phyloP scores from a whole-genome alignment of 2,797 vertebrate species.

The Pygocentrus nattereri region DNA sequence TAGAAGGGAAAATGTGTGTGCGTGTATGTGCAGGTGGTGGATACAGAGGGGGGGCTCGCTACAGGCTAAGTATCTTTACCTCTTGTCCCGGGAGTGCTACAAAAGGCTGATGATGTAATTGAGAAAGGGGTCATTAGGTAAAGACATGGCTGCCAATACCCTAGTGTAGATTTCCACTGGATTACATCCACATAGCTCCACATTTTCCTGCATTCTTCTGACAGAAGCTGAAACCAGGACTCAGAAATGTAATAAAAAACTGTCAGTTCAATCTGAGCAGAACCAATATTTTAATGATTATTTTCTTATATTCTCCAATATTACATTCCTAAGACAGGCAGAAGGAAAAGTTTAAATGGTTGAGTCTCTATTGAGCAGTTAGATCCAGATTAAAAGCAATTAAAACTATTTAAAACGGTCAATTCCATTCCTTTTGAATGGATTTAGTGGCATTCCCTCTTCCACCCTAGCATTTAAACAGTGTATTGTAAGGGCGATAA shows the following conservation, averaged over 20 bases:
- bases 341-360: no score
- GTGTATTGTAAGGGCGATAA: neutral
- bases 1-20: conserved; percentile 18
- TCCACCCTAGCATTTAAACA: neutral
- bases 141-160: conserved; percentile 51
- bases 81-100: conserved; percentile 52
- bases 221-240: conserved; percentile 1
- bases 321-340: no score
- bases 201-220: conserved; percentile 31
- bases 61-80: conserved; percentile 56
- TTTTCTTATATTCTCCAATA: no score
- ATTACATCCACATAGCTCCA: conserved; percentile 29
- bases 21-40: conserved; percentile 35
- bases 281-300: no score
- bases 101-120: conserved; percentile 61
- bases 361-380: no score
- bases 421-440: neutral
- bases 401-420: no score
- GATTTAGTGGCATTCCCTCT: neutral
- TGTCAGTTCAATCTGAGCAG: neutral
- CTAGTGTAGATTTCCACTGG: conserved; percentile 45
- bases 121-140: conserved; percentile 61
- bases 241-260: neutral
- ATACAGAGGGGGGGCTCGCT: conserved; percentile 25
- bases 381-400: no score